Percentiles rank a stretch among this genome's conserved stretches.
Evolutionary conservation across 2,797 vertebrate species (phyloP).

Genomic region (Perodicticus potto): DNA sequence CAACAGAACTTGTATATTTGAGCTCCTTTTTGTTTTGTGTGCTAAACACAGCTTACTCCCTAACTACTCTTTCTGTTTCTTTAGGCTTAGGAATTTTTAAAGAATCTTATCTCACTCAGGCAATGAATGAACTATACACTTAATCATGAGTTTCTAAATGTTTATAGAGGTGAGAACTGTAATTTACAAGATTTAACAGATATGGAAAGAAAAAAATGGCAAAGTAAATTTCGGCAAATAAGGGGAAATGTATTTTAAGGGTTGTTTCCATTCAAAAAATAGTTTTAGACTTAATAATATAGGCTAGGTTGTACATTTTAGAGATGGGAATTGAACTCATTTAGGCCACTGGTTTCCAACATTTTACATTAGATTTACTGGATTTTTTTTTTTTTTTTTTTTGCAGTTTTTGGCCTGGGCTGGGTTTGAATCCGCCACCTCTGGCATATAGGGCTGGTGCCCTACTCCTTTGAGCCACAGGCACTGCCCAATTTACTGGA

Average conservation of each 20-base stretch:
- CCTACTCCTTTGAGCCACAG: too few relatives aligned
- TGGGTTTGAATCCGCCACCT: too few relatives aligned
- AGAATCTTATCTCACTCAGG: conserved; percentile 57
- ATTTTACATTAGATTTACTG: conserved; percentile 24
- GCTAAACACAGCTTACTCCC: conserved; percentile 33
- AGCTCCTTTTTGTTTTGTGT: conserved; percentile 40
- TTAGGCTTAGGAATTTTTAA: conserved; percentile 50
- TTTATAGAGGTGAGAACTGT: conserved; percentile 44
- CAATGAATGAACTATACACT: conserved; percentile 53
- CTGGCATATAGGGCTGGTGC: too few relatives aligned
- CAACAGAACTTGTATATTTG: conserved; percentile 19
- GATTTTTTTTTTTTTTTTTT: not conserved
- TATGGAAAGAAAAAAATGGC: conserved; percentile 27
- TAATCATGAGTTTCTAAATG: conserved; percentile 64
- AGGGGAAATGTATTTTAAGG: conserved; percentile 11
- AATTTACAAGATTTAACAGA: conserved; percentile 59
- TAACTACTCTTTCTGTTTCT: conserved; percentile 47
- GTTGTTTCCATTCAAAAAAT: conserved; percentile 54
- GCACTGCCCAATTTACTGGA: not conserved
- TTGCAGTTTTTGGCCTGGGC: too few relatives aligned
- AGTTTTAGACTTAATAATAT: conserved; percentile 56
- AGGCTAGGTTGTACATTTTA: conserved; percentile 27
- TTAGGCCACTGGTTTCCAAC: conserved; percentile 36
- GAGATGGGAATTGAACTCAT: conserved; percentile 16
- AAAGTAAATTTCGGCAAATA: conserved; percentile 20